Evolutionary conservation across 2,113 vertebrate genomes (phyloP), one percentile per base, ranked within the genome.

Genomic region (Thamnophis sirtalis): DNA sequence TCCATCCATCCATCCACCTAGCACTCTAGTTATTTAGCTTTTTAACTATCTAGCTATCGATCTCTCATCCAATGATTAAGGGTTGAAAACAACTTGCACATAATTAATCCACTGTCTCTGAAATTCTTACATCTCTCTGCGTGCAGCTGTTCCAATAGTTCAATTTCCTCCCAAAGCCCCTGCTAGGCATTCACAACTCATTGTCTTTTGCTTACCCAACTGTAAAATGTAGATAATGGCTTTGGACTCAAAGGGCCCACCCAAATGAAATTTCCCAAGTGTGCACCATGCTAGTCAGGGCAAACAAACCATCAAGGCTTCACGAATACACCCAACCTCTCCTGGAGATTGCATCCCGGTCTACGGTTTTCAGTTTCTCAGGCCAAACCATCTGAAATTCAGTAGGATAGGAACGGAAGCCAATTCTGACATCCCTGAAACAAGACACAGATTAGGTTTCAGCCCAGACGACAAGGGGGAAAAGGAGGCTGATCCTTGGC

Each of bases 341-440:
- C 22, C 80, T 86, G 28, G 48, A 53, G n/a, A 48, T 84, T 85
- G 68, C 73, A 43, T 92, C 87, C 80, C 60, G 24, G 73, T 89
- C 53, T 92, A 38, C 22, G 26, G 15, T 92, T 92, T 92, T 89
- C 88, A 68, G 54, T 53, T 60, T 63, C 58, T 68, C 68, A 26
- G 54, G 53, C 89, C 87, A 63, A 53, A 60, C 92, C 68, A 54
- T 85, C 87, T 49, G 49, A 63, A 11, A 38, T 50, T 49, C 21
- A 2, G 33, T 68, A 28, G 56, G 90, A 63, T 33, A 17, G n/a
- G 49, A 89, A 53, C 53, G 2, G 54, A 68, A 86, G 90, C 56
- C 90, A 93, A 87, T 91, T 86, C 38, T 38, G 92, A 91, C 54
- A 54, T 53, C 49, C 49, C 68, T 24, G 90, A 89, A 91, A 86